Base-by-base conservation (phyloP, 2,888 invertebrate genomes). In the Ormyrus pomaceus region DNA sequence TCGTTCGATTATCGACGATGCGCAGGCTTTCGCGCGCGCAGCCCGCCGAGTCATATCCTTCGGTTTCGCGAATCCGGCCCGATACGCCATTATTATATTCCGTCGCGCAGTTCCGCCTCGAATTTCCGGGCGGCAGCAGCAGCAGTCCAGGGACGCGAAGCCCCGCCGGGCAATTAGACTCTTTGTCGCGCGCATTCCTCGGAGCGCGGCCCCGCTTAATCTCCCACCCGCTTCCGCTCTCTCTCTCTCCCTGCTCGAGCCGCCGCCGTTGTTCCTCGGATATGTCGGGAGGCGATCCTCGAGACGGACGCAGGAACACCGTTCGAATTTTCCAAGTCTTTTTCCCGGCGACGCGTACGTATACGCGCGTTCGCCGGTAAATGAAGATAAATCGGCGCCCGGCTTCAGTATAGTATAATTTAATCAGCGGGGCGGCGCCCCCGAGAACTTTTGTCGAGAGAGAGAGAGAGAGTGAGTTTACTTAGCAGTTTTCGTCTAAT, bases 1-100 rank as follows among this genome's bases (percentile, higher is more conserved):
- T 77, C 62, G 34, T 71, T 71, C 77, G 77, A 77, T 77, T 77
- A 77, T 77, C 77, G 71, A 71, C 50, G 77, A 77, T 77, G 77
- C 77, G 71, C 56, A 62, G 69, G 61, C 74, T 55, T 59, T 11
- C 45, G 19, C 34, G 4, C 34, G 34, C 4, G 34, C 34, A 34
- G 34, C 34, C 34, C 34, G 34, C 34, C 34, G 4, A 34, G 34
- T 34, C 34, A 4, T 34, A 34, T 34, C 34, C 34, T 34, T 34
- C 34, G 4, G 13, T 45, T 13, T 45, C 59, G 6, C 51, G 55
- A 45, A 11, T 50, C 5, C 10, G 10, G 48, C 71, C 71, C n/a
- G 53, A 55, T 62, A 51, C 45, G 45, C 68, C 50, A 58, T 55
- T 34, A 55, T 34, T 19, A 19, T 19, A 51, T 48, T 66, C 45